Conservation (phyloP, 2,888 invertebrate species). For the Eupeodes luniger region DNA sequence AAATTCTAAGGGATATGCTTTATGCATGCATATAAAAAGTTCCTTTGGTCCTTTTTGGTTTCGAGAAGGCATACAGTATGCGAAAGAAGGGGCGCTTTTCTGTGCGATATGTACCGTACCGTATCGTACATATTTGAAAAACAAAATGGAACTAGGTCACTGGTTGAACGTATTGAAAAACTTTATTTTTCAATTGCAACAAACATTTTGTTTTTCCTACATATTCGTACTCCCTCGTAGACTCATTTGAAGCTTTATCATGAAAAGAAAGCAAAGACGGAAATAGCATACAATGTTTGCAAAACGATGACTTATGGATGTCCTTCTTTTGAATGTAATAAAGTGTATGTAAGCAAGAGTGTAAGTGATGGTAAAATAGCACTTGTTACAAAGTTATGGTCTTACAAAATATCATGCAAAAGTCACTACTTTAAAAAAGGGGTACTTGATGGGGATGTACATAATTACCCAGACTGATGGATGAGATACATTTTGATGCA, state of each 20-base stretch:
- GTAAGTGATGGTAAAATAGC: background rate
- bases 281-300: constrained; percentile 6
- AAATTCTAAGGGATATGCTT: constrained; percentile 47
- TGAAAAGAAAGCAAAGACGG: background rate
- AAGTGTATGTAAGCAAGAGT: constrained; percentile 7
- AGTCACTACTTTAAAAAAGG: no score
- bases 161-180: constrained; percentile 67
- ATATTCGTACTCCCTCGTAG: background rate
- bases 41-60: constrained; percentile 9
- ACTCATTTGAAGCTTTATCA: no score
- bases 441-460: no score
- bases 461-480: no score
- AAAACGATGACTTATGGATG: constrained; percentile 21
- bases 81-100: background rate
- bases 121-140: constrained; percentile 15
- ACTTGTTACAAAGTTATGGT: background rate
- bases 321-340: constrained; percentile 18
- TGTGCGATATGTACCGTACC: background rate
- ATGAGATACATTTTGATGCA: no score
- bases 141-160: constrained; percentile 64
- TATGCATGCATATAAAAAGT: constrained; percentile 31
- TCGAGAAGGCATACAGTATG: constrained; percentile 12
- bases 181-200: constrained; percentile 29
- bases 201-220: background rate
- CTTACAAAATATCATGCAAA: background rate